Evolutionary conservation across 2,888 invertebrate genomes (phyloP).

Genomic region (Asteroscopus sphinx): DNA sequence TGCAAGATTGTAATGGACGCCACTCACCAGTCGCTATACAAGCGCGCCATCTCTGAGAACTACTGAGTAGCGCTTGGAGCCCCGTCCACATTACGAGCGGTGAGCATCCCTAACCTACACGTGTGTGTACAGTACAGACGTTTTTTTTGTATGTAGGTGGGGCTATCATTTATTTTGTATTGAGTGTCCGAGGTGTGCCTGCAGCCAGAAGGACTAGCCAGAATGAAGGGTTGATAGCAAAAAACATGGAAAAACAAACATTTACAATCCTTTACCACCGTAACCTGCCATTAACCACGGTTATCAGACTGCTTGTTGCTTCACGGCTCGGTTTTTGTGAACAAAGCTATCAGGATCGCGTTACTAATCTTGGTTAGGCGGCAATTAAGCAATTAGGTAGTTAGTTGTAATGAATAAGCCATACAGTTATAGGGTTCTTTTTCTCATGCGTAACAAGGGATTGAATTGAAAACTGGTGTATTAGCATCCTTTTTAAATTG

Average conservation of each 20-base stretch:
- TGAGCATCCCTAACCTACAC: no score
- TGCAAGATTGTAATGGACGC: no score
- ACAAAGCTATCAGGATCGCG: constrained; percentile 59
- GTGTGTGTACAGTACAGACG: no score
- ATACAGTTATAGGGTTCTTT: constrained; percentile 12
- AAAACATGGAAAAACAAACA: constrained; percentile 20
- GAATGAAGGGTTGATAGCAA: no score
- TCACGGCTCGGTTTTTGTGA: constrained; percentile 50
- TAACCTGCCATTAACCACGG: constrained; percentile 32
- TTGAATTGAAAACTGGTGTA: constrained; percentile 12
- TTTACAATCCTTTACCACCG: constrained; percentile 14
- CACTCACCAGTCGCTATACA: no score
- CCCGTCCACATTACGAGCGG: no score
- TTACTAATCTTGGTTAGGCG: constrained; percentile 76
- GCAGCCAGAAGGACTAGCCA: no score
- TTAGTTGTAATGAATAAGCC: constrained; percentile 64
- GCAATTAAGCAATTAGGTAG: constrained; percentile 81
- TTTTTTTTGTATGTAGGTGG: no score
- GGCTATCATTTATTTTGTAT: no score
- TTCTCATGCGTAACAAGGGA: constrained; percentile 24
- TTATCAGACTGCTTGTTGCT: constrained; percentile 14
- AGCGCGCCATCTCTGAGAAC: no score
- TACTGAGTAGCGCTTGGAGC: no score
- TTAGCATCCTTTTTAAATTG: background rate
- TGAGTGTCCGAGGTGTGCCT: no score